Base-by-base conservation (phyloP, 2,113 vertebrate species). In the Pristiophorus japonicus region DNA sequence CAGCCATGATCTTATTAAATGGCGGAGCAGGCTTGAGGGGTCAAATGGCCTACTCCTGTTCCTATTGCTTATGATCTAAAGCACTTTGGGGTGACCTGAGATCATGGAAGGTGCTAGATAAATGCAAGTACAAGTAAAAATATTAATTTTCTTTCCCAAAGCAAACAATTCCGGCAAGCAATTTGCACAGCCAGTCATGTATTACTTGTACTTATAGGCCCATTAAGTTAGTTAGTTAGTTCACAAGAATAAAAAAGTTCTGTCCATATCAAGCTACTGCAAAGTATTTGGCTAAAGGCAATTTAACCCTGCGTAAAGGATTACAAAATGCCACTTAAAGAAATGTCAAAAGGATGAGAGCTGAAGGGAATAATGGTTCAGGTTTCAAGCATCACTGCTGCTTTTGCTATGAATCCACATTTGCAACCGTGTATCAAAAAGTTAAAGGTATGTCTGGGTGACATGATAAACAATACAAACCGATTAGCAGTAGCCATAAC, bases 401-500 rank as follows among this genome's bases (percentile, higher is more conserved):
- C 87, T 88, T 95, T 90, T 87, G 16, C 95, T 95, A 62, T 38
- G n/a, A 95, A 66, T 65, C 88, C 81, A 95, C 42, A 95, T 95
- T 47, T 90, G 84, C 96, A 96, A 95, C 42, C 92, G 95, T 87
- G 45, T 59, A 81, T 87, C 87, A 45, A 66, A 95, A 90, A 95
- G 84, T 84, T 90, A 87, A 95, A 87, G 59, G 47, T 66, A n/a
- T 95, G 5, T 66, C 81, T 88, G 62, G 81, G 81, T 65, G 59
- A 88, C 78, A 65, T 88, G 81, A 95, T 95, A 95, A 95, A 95
- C n/a, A 95, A 95, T 95, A 24, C 95, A 95, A 51, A 75, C 45
- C 27, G 51, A 96, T 95, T 95, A 96, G 96, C 95, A 95, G 90
- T 95, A 88, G 81, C 34, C 65, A 96, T 95, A 95, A 96, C 96